These are phyloP conservation scores for Falcaria lacertinaria DNA, from an alignment of 2,888 invertebrate species.

Conservation along the genomic window DNA sequence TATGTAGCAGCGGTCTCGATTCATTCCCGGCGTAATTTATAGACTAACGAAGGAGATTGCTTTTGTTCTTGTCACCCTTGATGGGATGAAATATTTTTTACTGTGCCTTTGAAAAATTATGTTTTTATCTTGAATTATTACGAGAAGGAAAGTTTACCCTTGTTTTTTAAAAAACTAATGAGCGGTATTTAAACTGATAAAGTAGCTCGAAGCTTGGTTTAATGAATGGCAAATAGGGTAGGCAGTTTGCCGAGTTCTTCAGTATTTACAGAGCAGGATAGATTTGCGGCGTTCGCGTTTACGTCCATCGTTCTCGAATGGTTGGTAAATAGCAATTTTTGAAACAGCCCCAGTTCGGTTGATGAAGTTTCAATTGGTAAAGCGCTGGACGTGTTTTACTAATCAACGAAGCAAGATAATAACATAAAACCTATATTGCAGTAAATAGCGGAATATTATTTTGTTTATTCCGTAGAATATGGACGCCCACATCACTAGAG, in stretches of 20 bases:
- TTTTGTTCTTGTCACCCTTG: constrained; percentile 3
- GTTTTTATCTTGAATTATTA: neutral
- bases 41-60: constrained; percentile 1
- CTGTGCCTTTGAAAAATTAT: neutral
- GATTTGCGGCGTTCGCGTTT: neutral
- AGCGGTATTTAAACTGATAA: neutral
- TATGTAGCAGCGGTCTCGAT: neutral
- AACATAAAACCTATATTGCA: no score
- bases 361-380: no score
- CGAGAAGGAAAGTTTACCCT: neutral
- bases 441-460: no score
- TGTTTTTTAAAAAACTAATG: neutral
- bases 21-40: constrained; percentile 1
- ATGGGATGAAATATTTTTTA: constrained; percentile 2
- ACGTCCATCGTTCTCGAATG: neutral
- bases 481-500: no score
- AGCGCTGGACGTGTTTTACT: no score
- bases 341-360: neutral
- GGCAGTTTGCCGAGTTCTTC: neutral
- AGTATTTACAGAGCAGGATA: neutral
- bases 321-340: neutral
- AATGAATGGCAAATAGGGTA: neutral
- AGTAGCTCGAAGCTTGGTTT: neutral
- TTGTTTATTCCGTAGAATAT: no score
- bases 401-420: no score